Percentiles rank a stretch among this genome's conserved stretches.
phyloP scores from a whole-genome alignment of 2,888 invertebrate genomes.

The Lymantria monacha region DNA sequence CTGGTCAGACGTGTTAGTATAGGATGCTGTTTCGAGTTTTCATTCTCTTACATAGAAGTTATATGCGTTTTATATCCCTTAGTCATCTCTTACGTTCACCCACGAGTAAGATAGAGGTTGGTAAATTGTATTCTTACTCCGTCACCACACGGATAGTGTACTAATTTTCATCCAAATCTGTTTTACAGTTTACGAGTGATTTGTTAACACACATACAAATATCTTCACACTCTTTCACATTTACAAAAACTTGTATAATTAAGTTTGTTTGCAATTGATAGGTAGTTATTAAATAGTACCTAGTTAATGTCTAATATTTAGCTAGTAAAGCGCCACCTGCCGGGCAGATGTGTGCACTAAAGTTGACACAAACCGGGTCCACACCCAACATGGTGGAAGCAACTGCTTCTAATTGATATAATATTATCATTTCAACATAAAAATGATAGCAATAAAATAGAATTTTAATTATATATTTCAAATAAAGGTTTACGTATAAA shows the following conservation, averaged over 20 bases:
- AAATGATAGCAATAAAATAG: background rate
- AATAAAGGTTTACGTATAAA: too few relatives aligned
- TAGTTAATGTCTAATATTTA: background rate
- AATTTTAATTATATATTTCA: background rate
- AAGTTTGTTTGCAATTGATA: too few relatives aligned
- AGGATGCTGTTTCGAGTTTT: too few relatives aligned
- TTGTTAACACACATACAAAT: too few relatives aligned
- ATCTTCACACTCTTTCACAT: too few relatives aligned
- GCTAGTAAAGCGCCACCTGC: conserved; percentile 1
- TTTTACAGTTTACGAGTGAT: too few relatives aligned
- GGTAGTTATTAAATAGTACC: too few relatives aligned
- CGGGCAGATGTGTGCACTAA: conserved; percentile 2
- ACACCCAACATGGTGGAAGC: background rate
- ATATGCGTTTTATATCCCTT: background rate
- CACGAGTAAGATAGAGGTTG: background rate
- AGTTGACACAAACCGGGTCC: conserved; percentile 2
- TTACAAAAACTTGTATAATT: too few relatives aligned
- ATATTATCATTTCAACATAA: background rate
- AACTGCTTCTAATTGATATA: background rate
- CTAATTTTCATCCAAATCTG: too few relatives aligned
- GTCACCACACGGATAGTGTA: background rate
- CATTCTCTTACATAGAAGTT: too few relatives aligned
- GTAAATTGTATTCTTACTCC: background rate
- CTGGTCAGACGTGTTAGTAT: too few relatives aligned
- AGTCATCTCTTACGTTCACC: background rate